Base-by-base conservation (phyloP, 2,888 invertebrate genomes). In the Eucriotettix oculatus region DNA sequence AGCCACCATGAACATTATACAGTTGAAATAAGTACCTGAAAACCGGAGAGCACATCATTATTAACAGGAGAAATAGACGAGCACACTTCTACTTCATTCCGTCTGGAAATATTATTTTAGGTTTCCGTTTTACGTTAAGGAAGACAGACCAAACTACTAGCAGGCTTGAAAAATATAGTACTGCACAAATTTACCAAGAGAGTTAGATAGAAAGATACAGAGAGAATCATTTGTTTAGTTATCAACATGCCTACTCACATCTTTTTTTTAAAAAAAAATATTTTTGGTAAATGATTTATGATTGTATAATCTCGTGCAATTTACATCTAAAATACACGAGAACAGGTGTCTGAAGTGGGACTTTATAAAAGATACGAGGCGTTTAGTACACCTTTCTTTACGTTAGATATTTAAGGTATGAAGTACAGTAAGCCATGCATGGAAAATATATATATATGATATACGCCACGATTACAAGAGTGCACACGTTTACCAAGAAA, bases 1-100 rank as follows among this genome's bases (percentile, higher is more conserved):
- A 70, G 96, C 95, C 78, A 96, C 95, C 95, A 96, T 96, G 79
- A 96, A 93, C 97, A 97, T 97, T 79, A 96, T 96, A 80, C 95
- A 95, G 81, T 96, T 96, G 83, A 97, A 97, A 80, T 96, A 96
- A 68, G 95, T 95, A 76, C 90, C 90, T 86, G 78, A 66, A 76
- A 60, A 44, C 52, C 48, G 48, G 48, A 48, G n/a, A 48, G 12
- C n/a, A 12, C 5, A 12, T 7, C n/a, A n/a, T 48, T 48, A 48
- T 48, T 14, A n/a, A 48, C n/a, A 48, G 48, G n/a, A n/a, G 48
- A 14, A 48, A n/a, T 48, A n/a, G n/a, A 48, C 29, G 29, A 29
- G 7, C 29, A 29, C 3, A 29, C 29, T 29, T 29, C 29, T 2
- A 29, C 29, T 29, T 29, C 29, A 29, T 29, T 29, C 29, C 29